Base-by-base conservation (phyloP, 2,113 vertebrate genomes). In the Hydrolagus affinis region DNA sequence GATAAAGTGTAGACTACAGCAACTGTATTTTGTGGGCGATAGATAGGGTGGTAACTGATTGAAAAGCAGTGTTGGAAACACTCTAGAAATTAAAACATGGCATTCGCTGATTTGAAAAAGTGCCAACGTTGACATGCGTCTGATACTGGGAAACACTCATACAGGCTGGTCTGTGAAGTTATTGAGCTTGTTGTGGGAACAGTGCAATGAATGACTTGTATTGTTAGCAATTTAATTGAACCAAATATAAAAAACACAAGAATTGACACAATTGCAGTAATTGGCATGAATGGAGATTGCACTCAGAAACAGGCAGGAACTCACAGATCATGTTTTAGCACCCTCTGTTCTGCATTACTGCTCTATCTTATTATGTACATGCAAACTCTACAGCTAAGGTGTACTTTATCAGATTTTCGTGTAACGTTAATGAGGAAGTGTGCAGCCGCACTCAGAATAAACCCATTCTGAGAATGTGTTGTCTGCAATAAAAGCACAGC, bases 181-280 rank as follows among this genome's bases (percentile, higher is more conserved):
- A 66, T 83, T 30, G 60, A 66, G 66, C 21, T 32, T 25, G 19
- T 83, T 83, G 77, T n/a, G 1, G 28, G 25, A 32, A 66, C 30
- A 28, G n/a, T 23, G 64, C 64, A 68, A 66, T 83, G 25, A 68
- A 83, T 83, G 28, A 62, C 62, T 62, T 32, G 28, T 68, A 68
- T 83, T 32, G 60, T 83, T 30, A 62, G 62, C 11, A 60, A 83
- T 28, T 44, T 30, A 19, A 83, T 83, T 83, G 30, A 80, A 80
- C 76, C 28, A 7, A 77, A 21, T 57, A 66, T 68, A 68, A 83
- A 66, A 64, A 44, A 6, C 60, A 21, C 77, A 66, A 17, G 62
- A 83, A 64, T 25, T 64, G 23, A 83, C 62, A 66, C 66, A 60
- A 83, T 83, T 83, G 62, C 78, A 66, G 78, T 83, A 83, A 83